Conservation (phyloP, 2,113 vertebrate genomes). For the Ariopsis seemanni region DNA sequence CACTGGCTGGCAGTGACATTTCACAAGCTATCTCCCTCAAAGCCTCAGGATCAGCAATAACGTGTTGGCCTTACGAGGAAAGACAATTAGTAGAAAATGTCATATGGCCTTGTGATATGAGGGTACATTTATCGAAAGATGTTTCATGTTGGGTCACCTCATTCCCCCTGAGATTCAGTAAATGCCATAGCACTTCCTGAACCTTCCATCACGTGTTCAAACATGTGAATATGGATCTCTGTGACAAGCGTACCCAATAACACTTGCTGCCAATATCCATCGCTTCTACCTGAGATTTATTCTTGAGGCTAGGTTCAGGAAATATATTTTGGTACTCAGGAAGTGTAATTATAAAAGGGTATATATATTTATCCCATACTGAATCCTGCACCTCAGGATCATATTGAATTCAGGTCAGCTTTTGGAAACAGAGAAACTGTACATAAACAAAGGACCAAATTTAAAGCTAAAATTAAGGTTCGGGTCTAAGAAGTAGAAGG, state of each 20-base stretch:
- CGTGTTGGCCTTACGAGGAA: slow-evolving; percentile 55
- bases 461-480: neutral
- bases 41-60: slow-evolving; percentile 69
- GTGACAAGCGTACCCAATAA: neutral
- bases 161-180: slow-evolving; percentile 33
- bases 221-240: slow-evolving; percentile 4
- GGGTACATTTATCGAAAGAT: slow-evolving; percentile 55
- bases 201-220: neutral
- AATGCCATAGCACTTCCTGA: slow-evolving; percentile 28
- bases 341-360: neutral
- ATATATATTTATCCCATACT: too few species aligned
- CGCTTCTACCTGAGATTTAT: neutral
- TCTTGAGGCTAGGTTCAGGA: neutral
- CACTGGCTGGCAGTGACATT: slow-evolving; percentile 66
- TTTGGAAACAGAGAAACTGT: neutral
- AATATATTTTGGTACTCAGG: neutral
- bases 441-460: neutral
- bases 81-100: slow-evolving; percentile 73
- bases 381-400: neutral
- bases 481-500: neutral
- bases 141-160: slow-evolving; percentile 46
- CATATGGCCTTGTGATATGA: slow-evolving; percentile 59
- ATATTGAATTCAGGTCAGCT: neutral
- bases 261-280: neutral
- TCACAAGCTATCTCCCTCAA: slow-evolving; percentile 68